Conservation (phyloP, 2,113 vertebrate species). For the Sapayoa aenigma region DNA sequence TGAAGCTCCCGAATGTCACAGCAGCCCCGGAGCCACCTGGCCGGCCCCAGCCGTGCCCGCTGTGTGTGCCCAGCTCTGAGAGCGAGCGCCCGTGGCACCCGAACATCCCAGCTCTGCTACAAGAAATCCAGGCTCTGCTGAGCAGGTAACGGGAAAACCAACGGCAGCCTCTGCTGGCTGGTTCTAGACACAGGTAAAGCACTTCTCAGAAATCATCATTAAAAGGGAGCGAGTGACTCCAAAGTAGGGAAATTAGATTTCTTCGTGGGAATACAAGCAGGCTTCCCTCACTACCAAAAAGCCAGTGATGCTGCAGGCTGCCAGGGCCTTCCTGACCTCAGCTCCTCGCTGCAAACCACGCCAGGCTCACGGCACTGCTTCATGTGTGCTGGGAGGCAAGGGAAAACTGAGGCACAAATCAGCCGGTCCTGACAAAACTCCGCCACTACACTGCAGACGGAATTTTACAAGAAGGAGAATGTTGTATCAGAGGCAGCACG, state of each 20-base stretch:
- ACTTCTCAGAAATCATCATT: background rate
- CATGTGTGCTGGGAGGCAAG: rapidly evolving
- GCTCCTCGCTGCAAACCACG: background rate
- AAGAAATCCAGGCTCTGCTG: background rate
- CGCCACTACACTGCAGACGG: background rate
- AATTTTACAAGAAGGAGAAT: background rate
- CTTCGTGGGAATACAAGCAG: background rate
- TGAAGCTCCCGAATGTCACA: background rate
- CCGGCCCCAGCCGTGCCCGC: too few species aligned
- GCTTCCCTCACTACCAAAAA: background rate
- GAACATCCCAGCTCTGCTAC: background rate
- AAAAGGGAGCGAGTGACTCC: background rate
- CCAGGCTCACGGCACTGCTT: background rate
- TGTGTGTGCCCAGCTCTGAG: background rate
- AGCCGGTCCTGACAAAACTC: background rate
- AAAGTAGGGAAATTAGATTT: background rate
- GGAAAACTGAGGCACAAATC: background rate
- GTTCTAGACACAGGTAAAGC: background rate
- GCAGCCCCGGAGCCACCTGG: background rate
- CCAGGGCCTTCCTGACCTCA: background rate
- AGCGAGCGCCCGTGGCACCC: background rate
- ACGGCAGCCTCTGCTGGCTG: constrained; percentile 26
- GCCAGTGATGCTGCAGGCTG: background rate
- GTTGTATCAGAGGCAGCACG: rapidly evolving
- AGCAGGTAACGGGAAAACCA: background rate